phyloP scores from a whole-genome alignment of 2,113 vertebrate genomes.

The Paralichthys olivaceus region DNA sequence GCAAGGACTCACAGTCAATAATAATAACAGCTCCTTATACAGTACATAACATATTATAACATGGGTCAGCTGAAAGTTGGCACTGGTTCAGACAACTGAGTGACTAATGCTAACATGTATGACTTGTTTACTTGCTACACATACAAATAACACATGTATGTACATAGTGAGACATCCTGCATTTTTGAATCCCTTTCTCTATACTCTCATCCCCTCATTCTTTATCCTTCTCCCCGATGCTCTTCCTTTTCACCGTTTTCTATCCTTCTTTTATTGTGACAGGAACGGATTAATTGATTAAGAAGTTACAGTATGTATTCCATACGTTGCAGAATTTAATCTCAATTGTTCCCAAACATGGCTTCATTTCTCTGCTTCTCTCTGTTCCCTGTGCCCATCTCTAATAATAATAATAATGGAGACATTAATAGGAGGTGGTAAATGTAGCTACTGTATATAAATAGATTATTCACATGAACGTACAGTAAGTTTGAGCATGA shows the following conservation, averaged over 20 bases:
- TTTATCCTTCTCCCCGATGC: neutral
- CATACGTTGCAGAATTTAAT: too few relatives aligned
- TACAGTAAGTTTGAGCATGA: neutral
- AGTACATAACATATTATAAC: slow-evolving; percentile 21
- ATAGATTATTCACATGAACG: neutral
- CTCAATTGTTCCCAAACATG: too few relatives aligned
- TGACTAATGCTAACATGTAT: slow-evolving; percentile 21
- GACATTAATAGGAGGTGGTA: neutral
- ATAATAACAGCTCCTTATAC: slow-evolving; percentile 45
- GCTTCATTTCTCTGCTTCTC: too few relatives aligned
- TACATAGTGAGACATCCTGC: neutral
- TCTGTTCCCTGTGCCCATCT: too few relatives aligned
- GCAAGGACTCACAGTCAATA: slow-evolving; percentile 62
- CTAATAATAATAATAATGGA: neutral
- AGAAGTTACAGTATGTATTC: too few relatives aligned
- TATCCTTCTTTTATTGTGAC: neutral
- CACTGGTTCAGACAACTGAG: slow-evolving; percentile 9
- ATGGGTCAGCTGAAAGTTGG: slow-evolving; percentile 30
- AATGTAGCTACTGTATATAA: neutral
- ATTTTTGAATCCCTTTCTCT: neutral
- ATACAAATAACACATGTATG: neutral
- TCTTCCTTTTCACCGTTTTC: neutral
- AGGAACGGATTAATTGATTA: too few relatives aligned
- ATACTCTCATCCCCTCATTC: neutral
- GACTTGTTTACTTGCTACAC: neutral